Evolutionary conservation across 2,888 invertebrate genomes (phyloP).

Genomic region (Folsomia candida): DNA sequence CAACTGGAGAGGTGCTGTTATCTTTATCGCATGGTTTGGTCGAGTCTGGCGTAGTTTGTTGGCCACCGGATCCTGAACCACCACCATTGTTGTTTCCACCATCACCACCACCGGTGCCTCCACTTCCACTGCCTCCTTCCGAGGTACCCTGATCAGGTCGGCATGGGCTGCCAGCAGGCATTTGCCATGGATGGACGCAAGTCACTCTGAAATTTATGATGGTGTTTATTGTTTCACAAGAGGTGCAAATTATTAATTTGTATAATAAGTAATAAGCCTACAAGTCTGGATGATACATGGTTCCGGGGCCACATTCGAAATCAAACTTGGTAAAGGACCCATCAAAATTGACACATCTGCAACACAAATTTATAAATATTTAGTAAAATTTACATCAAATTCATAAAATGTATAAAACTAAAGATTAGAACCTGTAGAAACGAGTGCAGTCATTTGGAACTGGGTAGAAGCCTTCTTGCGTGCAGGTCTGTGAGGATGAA

Average conservation of each 20-base stretch:
- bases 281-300: slow-evolving; percentile 40
- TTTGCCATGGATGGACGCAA: slow-evolving; percentile 46
- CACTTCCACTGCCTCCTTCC: too few relatives aligned
- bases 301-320: slow-evolving; percentile 46
- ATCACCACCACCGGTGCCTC: not conserved
- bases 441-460: slow-evolving; percentile 37
- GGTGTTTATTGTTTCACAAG: not conserved
- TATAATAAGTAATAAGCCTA: slow-evolving; percentile 5
- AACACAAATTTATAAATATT: not conserved
- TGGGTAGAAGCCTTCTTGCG: slow-evolving; percentile 37
- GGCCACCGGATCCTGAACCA: not conserved
- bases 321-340: slow-evolving; percentile 42
- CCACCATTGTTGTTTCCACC: not conserved
- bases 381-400: not conserved
- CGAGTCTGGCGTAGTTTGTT: not conserved
- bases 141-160: too few relatives aligned
- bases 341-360: slow-evolving; percentile 36
- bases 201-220: slow-evolving; percentile 20
- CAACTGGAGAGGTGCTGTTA: slow-evolving; percentile 26
- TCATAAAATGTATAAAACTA: too few relatives aligned
- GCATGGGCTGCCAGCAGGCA: slow-evolving; percentile 39
- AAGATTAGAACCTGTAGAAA: slow-evolving; percentile 36
- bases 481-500: slow-evolving; percentile 24
- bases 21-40: slow-evolving; percentile 25
- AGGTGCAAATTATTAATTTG: not conserved